Percentiles rank a stretch among this genome's conserved stretches.
phyloP scores from a whole-genome alignment of 2,113 vertebrate species.

The Xiphophorus maculatus region DNA sequence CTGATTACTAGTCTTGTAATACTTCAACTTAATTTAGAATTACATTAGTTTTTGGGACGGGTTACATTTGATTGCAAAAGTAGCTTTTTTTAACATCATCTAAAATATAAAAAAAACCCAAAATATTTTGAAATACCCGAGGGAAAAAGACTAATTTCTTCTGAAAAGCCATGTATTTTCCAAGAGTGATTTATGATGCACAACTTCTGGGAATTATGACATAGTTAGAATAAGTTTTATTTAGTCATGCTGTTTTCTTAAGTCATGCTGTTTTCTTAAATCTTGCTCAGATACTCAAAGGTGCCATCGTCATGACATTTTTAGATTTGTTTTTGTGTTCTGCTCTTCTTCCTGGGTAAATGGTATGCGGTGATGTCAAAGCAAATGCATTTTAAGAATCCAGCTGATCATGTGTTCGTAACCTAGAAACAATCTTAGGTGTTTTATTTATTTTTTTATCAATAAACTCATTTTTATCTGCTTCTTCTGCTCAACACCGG shows the following conservation, averaged over 20 bases:
- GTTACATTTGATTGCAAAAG: not conserved
- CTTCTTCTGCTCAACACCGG: not conserved
- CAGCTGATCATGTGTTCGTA: not conserved
- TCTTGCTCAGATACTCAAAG: not conserved
- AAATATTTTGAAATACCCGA: not conserved
- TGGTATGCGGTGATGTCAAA: not conserved
- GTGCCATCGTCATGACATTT: not conserved
- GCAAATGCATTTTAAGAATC: not conserved
- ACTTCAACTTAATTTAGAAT: not conserved
- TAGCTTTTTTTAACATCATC: not conserved
- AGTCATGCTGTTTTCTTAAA: too few species aligned
- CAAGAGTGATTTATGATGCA: not conserved
- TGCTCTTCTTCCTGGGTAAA: not conserved
- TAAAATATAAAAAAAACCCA: not conserved
- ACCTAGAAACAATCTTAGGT: slow-evolving; percentile 1
- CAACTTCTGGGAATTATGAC: not conserved
- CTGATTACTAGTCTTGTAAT: not conserved
- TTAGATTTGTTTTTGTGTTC: not conserved
- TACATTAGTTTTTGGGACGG: not conserved
- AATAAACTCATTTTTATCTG: not conserved
- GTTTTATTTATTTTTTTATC: not conserved
- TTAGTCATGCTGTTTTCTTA: not conserved
- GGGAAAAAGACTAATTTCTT: not conserved
- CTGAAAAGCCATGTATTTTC: not conserved
- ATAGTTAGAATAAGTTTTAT: not conserved